Base-by-base conservation (phyloP, 2,113 vertebrate genomes). In the Cynopterus brachyotis region DNA sequence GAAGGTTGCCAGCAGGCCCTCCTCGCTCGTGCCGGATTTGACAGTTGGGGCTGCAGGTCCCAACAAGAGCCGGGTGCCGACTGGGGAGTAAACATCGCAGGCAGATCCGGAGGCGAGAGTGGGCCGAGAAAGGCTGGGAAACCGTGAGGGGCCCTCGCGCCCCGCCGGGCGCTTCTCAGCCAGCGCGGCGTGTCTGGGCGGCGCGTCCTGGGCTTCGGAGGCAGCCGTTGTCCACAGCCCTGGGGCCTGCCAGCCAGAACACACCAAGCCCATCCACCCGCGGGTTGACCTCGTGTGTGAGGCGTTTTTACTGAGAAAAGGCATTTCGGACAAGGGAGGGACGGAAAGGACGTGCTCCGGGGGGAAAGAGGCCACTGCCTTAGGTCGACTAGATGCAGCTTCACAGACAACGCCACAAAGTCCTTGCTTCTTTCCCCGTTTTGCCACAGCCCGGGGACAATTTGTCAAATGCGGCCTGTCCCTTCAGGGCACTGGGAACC, bases 1-100 rank as follows among this genome's bases (percentile, higher is more conserved):
- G 9, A 28, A 91, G 91, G 96, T 96, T 76, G 45, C 35, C 55
- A 96, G 91, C 91, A 66, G 86, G 64, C 32, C 66, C 70, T 91
- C 66, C 70, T 91, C 2, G 0, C 73, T 79, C 7, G 0, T 0
- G 6, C 3, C 37, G 53, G 67, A 13, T 28, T n/a, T 30, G 24
- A 2, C 20, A 4, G 9, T 70, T 66, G 55, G 1, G 0, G 6
- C 45, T 94, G 90, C 95, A 96, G 95, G 97, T 97, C 95, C 60
- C 80, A 69, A 96, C 97, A 91, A 2, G 70, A 60, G 42, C 73
- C 2, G 0, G 2, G 30, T 35, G 94, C 37, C 72, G 92, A 64
- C n/a, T 87, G 40, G 76, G 62, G 84, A 84, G 79, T 35, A 89
- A 92, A n/a, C 2, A 73, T 4, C 12, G 0, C 20, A 7, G 42